Base-by-base conservation (phyloP, 2,113 vertebrate species). In the Podocnemis expansa region DNA sequence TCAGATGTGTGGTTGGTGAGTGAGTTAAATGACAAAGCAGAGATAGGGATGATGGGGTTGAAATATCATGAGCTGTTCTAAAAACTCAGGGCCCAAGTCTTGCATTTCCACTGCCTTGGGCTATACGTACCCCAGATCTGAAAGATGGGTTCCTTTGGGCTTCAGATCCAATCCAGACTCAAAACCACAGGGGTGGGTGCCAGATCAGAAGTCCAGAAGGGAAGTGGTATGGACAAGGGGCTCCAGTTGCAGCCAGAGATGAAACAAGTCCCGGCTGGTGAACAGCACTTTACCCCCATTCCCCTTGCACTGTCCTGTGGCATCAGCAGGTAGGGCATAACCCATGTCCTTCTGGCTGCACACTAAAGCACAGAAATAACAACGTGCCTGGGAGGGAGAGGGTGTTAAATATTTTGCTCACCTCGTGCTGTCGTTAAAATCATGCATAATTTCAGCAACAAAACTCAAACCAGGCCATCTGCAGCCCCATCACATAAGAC, bases 381-480 rank as follows among this genome's bases (percentile, higher is more conserved):
- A 70, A 3, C 56, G 24, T 22, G 0, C 4, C 47, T 2, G 0
- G 11, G 1, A 34, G 14, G 2, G 9, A 1, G 2, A 31, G 76
- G 5, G 1, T 3, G 1, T 29, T 27, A 89, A 0, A 3, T 45
- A 84, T 45, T 93, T 84, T 1, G 10, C 14, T 60, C 9, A 3
- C 56, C 51, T 78, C 93, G 87, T 84, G 29, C 85, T 95, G 58
- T 88, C 91, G 78, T 93, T 94, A 94, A 85, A 96, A 80, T 6
- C 1, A 1, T 38, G 76, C 83, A 89, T 13, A 70, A 84, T 90
- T 89, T 93, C 45, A 92, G 93, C 80, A 82, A 80, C 76, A 52
- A 88, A 88, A 89, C 10, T 55, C 82, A 75, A 27, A 25, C 41
- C 34, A 70, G n/a, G 13, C 5, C 7, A 43, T 27, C 6, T 43